Conservation (phyloP, 2,888 invertebrate genomes). For the Itoplectis maculator region DNA sequence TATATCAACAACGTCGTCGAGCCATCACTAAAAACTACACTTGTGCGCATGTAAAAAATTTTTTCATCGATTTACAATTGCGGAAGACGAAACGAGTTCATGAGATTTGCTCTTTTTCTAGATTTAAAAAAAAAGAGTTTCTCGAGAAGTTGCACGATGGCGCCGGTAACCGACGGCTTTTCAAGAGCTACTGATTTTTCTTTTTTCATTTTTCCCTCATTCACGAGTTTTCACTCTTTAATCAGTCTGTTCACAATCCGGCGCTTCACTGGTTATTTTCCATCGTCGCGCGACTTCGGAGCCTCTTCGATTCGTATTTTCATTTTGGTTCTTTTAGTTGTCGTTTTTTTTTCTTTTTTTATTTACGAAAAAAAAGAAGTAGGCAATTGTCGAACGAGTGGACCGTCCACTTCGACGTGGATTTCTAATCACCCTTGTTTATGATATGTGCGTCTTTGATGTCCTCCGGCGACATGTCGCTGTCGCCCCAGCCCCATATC, state of each 20-base stretch:
- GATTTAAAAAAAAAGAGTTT: constrained; percentile 18
- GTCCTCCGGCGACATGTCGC: constrained; percentile 90
- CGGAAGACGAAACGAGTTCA: constrained; percentile 63
- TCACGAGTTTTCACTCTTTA: constrained; percentile 25
- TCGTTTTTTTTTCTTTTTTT: constrained; percentile 21
- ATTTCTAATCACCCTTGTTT: constrained; percentile 78
- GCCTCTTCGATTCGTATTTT: constrained; percentile 47
- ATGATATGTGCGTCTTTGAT: constrained; percentile 83
- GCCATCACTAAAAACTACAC: constrained; percentile 53
- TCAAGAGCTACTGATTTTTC: neutral
- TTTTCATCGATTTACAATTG: constrained; percentile 28
- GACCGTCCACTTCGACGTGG: constrained; percentile 16
- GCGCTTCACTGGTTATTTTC: constrained; percentile 30
- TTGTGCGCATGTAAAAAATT: constrained; percentile 45
- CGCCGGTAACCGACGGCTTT: constrained; percentile 25
- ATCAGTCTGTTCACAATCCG: constrained; percentile 2
- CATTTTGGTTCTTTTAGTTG: constrained; percentile 47
- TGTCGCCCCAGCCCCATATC: constrained; percentile 94
- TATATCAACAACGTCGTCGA: constrained; percentile 50
- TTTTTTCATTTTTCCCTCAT: neutral
- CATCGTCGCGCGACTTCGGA: constrained; percentile 26
- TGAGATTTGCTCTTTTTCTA: constrained; percentile 11
- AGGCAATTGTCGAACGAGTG: constrained; percentile 23
- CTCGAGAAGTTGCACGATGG: constrained; percentile 51
- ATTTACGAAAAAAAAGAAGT: constrained; percentile 34